Percentiles rank a stretch among this genome's conserved stretches.
Evolutionary conservation across 2,113 vertebrate genomes (phyloP).

Genomic region (Rostratula benghalensis): DNA sequence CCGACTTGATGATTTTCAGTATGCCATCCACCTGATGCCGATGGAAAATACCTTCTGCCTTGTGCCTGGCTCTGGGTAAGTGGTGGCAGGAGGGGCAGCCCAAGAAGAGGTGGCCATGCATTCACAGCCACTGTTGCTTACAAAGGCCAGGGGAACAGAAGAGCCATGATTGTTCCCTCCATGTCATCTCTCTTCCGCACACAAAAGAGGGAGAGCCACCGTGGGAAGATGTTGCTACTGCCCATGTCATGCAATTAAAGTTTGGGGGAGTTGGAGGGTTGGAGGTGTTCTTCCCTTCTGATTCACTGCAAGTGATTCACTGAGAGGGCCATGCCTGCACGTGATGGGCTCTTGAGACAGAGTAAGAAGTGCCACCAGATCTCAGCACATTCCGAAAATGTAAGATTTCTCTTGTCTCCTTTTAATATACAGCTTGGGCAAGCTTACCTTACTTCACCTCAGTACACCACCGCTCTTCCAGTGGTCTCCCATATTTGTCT

Average conservation of each 20-base stretch:
- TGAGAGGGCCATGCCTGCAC: rapidly evolving
- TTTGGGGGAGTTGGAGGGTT: neutral
- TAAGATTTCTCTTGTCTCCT: neutral
- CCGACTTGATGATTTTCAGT: neutral
- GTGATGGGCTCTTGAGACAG: neutral
- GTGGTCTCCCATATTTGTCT: neutral
- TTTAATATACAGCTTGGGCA: neutral
- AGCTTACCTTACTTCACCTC: neutral
- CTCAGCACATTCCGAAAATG: neutral
- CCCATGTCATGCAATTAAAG: neutral
- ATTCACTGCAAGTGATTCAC: neutral
- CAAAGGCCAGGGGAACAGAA: neutral
- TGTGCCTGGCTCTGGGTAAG: neutral
- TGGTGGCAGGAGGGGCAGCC: neutral
- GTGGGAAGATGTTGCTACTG: neutral
- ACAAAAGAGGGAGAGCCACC: neutral
- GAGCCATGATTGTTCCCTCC: neutral
- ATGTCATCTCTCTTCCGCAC: neutral
- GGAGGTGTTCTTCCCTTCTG: neutral
- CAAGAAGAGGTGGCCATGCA: rapidly evolving
- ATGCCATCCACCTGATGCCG: neutral
- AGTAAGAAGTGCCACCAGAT: neutral
- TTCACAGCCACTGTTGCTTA: neutral
- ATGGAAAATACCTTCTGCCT: neutral
- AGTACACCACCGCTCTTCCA: neutral